Evolutionary conservation across 2,888 invertebrate genomes (phyloP).

Genomic region (Osmoderma eremita): DNA sequence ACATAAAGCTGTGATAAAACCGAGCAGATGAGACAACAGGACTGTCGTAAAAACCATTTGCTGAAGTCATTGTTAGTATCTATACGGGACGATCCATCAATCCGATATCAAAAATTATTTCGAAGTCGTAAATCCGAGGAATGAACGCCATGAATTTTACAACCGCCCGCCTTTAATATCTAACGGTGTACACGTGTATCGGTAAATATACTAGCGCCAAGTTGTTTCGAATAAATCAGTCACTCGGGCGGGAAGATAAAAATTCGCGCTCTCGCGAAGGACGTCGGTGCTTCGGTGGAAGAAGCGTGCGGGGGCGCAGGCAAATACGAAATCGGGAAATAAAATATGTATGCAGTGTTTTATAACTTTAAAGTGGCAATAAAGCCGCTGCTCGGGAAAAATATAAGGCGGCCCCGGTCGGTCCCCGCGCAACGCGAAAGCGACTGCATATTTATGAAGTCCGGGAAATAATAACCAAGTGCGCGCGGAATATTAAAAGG

Average conservation of each 20-base stretch:
- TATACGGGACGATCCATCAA: no score
- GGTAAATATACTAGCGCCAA: constrained; percentile 1
- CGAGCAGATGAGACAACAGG: no score
- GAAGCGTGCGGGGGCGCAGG: background rate
- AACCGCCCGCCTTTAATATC: no score
- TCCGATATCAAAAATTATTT: no score
- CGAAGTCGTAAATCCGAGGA: no score
- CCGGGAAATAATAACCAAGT: constrained; percentile 48
- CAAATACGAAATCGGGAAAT: constrained; percentile 31
- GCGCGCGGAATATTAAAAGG: constrained; percentile 52
- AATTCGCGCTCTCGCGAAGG: background rate
- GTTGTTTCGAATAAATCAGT: constrained; percentile 28
- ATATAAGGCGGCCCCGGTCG: constrained; percentile 48
- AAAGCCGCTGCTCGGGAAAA: constrained; percentile 35
- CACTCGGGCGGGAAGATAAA: constrained; percentile 22
- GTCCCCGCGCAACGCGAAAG: background rate
- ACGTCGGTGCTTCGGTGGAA: no score
- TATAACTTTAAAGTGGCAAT: constrained; percentile 38
- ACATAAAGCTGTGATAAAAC: no score
- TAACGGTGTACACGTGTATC: no score
- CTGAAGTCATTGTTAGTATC: no score
- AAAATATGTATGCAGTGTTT: constrained; percentile 36
- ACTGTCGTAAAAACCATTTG: no score
- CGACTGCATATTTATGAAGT: constrained; percentile 55
- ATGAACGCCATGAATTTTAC: no score